Evolutionary conservation across 2,888 invertebrate species (phyloP).

Genomic region (Drosophila putrida): DNA sequence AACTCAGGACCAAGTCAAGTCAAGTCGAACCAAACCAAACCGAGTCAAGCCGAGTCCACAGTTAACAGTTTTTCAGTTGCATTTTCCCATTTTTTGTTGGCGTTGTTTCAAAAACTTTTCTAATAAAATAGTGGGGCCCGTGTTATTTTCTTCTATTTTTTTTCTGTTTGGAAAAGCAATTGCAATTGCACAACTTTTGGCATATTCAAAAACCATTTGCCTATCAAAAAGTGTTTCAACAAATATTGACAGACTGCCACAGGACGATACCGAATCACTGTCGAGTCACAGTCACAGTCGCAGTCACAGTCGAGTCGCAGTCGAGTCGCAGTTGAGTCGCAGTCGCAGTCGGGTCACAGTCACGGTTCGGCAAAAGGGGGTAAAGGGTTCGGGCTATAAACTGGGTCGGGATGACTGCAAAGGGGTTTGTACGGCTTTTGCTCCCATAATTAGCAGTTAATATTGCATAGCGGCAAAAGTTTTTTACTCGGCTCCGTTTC

Average conservation of each 20-base stretch:
- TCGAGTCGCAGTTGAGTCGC: constrained; percentile 10
- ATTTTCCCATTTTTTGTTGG: constrained; percentile 26
- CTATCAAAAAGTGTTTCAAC: constrained; percentile 82
- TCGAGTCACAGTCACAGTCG: constrained; percentile 1
- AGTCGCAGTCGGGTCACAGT: constrained; percentile 16
- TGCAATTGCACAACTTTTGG: constrained; percentile 75
- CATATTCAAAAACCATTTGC: constrained; percentile 79
- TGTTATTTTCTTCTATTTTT: constrained; percentile 19
- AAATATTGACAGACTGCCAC: constrained; percentile 83
- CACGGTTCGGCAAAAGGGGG: neutral
- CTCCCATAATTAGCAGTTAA: constrained; percentile 77
- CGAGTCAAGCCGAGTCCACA: constrained; percentile 8
- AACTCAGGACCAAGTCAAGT: neutral
- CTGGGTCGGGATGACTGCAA: constrained; percentile 41
- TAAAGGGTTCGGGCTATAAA: constrained; percentile 25
- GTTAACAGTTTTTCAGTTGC: constrained; percentile 23
- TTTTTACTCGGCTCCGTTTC: constrained; percentile 50
- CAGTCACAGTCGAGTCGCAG: constrained; percentile 21
- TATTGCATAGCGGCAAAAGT: constrained; percentile 77
- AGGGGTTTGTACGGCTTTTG: constrained; percentile 39
- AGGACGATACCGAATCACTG: constrained; percentile 39
- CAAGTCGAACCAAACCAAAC: neutral
- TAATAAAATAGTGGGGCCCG: constrained; percentile 73
- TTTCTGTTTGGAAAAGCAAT: constrained; percentile 56
- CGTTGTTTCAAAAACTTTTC: constrained; percentile 65